Conservation (phyloP, 2,888 invertebrate genomes). For the Idaea aversata region DNA sequence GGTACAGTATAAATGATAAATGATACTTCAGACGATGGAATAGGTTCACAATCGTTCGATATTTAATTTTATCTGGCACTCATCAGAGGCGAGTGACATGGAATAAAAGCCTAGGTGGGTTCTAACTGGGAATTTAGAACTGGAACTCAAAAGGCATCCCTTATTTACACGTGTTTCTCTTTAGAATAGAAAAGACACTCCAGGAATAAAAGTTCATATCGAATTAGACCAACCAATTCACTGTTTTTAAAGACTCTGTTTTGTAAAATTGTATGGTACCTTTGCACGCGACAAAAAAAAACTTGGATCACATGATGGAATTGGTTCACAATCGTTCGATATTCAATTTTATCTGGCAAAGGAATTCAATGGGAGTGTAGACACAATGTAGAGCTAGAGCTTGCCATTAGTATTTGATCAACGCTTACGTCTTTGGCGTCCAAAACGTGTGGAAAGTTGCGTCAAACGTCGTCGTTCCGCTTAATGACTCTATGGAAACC, state of each 20-base stretch:
- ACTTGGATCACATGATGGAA: constrained; percentile 13
- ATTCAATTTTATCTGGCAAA: constrained; percentile 9
- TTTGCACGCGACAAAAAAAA: background rate
- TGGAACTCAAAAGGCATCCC: background rate
- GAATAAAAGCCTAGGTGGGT: background rate
- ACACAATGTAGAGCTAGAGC: too few relatives aligned
- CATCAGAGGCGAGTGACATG: background rate
- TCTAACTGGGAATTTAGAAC: background rate
- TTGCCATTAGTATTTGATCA: too few relatives aligned
- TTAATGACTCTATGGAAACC: background rate
- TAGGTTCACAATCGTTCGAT: constrained; percentile 17
- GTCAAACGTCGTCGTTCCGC: background rate
- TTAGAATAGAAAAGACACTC: too few relatives aligned
- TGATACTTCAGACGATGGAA: constrained; percentile 15
- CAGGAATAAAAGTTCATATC: too few relatives aligned
- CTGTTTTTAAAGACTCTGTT: background rate
- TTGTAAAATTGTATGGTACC: background rate
- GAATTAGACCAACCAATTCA: background rate
- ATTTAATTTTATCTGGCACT: constrained; percentile 9
- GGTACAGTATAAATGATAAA: constrained; percentile 17
- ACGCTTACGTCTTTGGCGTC: too few relatives aligned
- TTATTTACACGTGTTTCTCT: background rate
- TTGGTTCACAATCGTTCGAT: constrained; percentile 18
- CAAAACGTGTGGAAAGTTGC: too few relatives aligned
- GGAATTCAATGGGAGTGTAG: too few relatives aligned